Percentiles rank a stretch among this genome's conserved stretches.
These are phyloP conservation scores for Chrysocyon brachyurus DNA, from an alignment of 2,797 vertebrate genomes.

Conservation along the genomic window DNA sequence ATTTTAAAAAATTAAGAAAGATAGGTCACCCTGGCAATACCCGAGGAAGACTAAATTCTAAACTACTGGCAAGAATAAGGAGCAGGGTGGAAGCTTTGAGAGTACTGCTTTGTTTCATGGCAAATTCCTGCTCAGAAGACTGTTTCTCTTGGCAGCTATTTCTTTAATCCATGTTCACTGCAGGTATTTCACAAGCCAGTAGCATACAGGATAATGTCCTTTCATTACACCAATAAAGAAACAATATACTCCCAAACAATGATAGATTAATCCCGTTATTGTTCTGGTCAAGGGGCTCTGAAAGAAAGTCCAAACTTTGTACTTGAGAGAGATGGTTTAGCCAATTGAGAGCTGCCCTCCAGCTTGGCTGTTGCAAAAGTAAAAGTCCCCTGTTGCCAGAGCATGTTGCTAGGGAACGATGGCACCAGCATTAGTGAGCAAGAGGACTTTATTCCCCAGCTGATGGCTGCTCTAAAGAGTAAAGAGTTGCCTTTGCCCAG, in stretches of 20 bases:
- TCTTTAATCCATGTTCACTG: neutral
- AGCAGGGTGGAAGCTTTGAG: neutral
- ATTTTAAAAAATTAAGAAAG: neutral
- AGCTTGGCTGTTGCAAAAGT: neutral
- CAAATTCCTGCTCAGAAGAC: neutral
- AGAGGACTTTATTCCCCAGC: neutral
- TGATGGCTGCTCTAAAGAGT: neutral
- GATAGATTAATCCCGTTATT: neutral
- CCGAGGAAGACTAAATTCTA: neutral
- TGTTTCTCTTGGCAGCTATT: neutral
- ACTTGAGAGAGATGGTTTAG: neutral
- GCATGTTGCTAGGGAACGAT: neutral
- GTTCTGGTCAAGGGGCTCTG: neutral
- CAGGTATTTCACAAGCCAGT: neutral
- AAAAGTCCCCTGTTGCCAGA: neutral
- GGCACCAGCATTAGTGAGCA: neutral
- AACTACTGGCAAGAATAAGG: neutral
- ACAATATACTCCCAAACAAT: neutral
- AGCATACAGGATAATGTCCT: neutral
- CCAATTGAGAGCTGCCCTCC: neutral
- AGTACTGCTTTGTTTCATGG: neutral
- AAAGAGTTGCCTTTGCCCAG: neutral
- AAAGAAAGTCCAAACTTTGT: neutral
- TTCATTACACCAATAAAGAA: neutral
- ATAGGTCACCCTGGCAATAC: neutral